Conservation (phyloP, 1,140 invertebrate genomes). For the fruit fly (Drosophila melanogaster) region DNA sequence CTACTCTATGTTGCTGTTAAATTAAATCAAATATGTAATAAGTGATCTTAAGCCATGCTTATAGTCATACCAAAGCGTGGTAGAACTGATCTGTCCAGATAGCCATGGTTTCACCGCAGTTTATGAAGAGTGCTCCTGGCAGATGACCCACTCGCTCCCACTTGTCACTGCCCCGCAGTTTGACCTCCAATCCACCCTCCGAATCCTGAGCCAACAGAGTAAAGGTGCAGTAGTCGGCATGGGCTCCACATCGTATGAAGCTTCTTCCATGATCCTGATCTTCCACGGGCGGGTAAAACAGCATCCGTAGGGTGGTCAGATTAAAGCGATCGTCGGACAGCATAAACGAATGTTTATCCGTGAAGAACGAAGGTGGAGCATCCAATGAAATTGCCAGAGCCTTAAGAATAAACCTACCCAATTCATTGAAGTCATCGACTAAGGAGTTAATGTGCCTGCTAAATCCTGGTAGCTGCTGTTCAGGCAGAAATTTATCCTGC, state of each 20-base stretch:
- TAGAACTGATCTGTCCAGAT: conserved; percentile 90
- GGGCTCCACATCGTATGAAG: conserved; percentile 88
- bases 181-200: conserved; percentile 87
- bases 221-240: conserved; percentile 91
- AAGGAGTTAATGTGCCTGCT: conserved; percentile 87
- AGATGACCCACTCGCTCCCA: conserved; percentile 92
- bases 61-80: conserved; percentile 87
- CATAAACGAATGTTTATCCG: conserved; percentile 88
- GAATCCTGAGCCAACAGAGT: conserved; percentile 90
- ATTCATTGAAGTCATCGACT: conserved; percentile 88
- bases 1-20: conserved; percentile 89
- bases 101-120: conserved; percentile 91
- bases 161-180: conserved; percentile 87
- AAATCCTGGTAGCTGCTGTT: conserved; percentile 88
- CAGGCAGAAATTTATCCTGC: conserved; percentile 86
- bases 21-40: conserved; percentile 6
- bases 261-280: conserved; percentile 85
- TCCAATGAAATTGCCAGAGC: conserved; percentile 86
- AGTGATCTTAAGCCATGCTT: not conserved
- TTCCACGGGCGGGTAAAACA: conserved; percentile 88
- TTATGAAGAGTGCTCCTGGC: conserved; percentile 91
- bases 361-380: conserved; percentile 84
- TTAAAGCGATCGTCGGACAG: conserved; percentile 86
- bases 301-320: conserved; percentile 87
- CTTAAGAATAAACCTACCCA: conserved; percentile 87